A percentile compares a stretch with the other conserved stretches of the same genome.
These are phyloP conservation scores for Apamea sordens DNA, from an alignment of 2,888 invertebrate genomes.

Conservation along the genomic window DNA sequence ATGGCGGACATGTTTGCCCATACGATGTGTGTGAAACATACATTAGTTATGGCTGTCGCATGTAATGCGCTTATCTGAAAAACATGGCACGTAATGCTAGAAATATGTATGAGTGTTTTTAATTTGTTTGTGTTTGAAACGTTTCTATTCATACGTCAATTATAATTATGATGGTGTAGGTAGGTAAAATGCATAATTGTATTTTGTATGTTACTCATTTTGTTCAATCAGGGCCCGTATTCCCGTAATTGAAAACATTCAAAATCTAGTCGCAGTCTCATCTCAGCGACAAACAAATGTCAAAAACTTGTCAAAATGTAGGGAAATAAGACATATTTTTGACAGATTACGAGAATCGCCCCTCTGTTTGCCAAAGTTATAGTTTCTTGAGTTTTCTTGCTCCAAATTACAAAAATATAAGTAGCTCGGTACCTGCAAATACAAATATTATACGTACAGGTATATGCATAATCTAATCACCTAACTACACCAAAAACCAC, in stretches of 20 bases:
- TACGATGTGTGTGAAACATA: constrained; percentile 49
- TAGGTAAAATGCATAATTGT: background rate
- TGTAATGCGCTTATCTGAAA: constrained; percentile 36
- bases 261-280: too few species aligned
- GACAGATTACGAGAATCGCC: too few species aligned
- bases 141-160: constrained; percentile 26
- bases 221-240: too few species aligned
- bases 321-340: too few species aligned
- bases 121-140: constrained; percentile 29
- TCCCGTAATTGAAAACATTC: too few species aligned
- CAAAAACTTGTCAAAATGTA: too few species aligned
- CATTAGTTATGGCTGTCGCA: constrained; percentile 47
- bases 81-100: constrained; percentile 28
- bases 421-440: background rate
- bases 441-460: background rate
- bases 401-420: background rate
- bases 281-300: too few species aligned
- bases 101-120: constrained; percentile 12
- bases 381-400: background rate
- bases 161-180: background rate
- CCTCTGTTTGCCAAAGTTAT: background rate
- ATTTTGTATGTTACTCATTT: background rate
- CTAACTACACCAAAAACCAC: background rate
- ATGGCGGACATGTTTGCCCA: constrained; percentile 83
- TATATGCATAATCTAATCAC: background rate